These are phyloP conservation scores for Syngnathus scovelli DNA, from an alignment of 2,113 vertebrate genomes.

Conservation along the genomic window DNA sequence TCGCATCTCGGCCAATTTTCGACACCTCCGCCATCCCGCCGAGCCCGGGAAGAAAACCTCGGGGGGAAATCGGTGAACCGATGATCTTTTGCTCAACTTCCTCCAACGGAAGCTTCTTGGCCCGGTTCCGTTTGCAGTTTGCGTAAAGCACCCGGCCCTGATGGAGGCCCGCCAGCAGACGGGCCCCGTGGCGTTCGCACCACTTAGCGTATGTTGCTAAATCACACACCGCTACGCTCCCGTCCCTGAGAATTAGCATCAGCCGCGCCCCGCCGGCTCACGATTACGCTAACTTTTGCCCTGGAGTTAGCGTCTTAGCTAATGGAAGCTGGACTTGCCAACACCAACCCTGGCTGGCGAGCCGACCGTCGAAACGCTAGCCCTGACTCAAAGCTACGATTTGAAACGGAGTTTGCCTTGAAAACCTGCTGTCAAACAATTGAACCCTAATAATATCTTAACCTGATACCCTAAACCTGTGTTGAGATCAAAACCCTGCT, in stretches of 20 bases:
- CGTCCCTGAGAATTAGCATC: conserved; percentile 61
- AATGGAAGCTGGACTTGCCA: conserved; percentile 19
- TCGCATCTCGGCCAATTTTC: conserved; percentile 59
- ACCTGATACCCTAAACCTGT: neutral
- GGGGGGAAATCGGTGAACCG: neutral
- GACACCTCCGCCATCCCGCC: conserved; percentile 54
- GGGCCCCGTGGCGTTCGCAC: conserved; percentile 57
- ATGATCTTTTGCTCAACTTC: neutral
- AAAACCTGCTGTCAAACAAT: neutral
- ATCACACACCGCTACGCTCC: conserved; percentile 60
- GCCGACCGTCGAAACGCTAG: too few relatives aligned
- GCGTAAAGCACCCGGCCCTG: conserved; percentile 53
- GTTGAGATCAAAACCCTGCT: neutral
- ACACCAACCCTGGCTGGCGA: too few relatives aligned
- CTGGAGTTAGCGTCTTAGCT: conserved; percentile 50
- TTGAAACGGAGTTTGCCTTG: too few relatives aligned
- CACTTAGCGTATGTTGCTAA: conserved; percentile 67
- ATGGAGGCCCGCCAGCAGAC: conserved; percentile 47
- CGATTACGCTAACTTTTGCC: conserved; percentile 51
- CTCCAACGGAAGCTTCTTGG: neutral
- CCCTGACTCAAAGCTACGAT: too few relatives aligned
- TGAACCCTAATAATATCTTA: neutral
- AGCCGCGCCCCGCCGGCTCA: conserved; percentile 41
- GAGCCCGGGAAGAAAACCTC: conserved; percentile 48
- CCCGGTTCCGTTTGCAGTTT: conserved; percentile 23